Conservation (phyloP, 2,888 invertebrate species). For the Microchrysa polita region DNA sequence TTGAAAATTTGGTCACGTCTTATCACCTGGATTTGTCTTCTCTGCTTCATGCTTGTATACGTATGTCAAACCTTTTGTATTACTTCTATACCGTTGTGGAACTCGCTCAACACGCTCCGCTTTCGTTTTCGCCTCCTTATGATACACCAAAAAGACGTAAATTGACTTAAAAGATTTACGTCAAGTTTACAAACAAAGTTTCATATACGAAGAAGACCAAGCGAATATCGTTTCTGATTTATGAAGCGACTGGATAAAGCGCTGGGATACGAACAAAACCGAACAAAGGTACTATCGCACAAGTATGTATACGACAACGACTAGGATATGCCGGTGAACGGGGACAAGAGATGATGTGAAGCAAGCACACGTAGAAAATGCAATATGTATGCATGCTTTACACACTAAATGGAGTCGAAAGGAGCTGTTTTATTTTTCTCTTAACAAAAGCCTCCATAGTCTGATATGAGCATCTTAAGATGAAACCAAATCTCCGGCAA, state of each 20-base stretch:
- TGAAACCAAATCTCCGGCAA: neutral
- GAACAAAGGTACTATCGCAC: neutral
- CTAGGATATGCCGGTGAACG: neutral
- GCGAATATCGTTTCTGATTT: constrained; percentile 40
- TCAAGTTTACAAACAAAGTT: constrained; percentile 43
- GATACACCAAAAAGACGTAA: constrained; percentile 29
- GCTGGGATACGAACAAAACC: neutral
- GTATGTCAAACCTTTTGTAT: no score
- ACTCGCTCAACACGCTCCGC: neutral
- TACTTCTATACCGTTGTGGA: neutral
- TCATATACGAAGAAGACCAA: constrained; percentile 13
- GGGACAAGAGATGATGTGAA: neutral
- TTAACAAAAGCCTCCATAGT: constrained; percentile 14
- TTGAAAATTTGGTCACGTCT: constrained; percentile 45
- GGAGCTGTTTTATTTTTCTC: constrained; percentile 24
- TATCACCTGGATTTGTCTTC: constrained; percentile 46
- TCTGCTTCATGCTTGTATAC: neutral
- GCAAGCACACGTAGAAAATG: constrained; percentile 41
- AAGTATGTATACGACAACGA: neutral
- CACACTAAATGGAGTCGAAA: constrained; percentile 35
- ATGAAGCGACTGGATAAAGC: constrained; percentile 18
- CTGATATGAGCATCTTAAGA: constrained; percentile 18
- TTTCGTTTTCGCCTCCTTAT: neutral
- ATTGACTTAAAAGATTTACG: constrained; percentile 46
- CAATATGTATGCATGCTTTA: constrained; percentile 38